Conservation (phyloP, 2,113 vertebrate species). For the Apodemus speciosus region DNA sequence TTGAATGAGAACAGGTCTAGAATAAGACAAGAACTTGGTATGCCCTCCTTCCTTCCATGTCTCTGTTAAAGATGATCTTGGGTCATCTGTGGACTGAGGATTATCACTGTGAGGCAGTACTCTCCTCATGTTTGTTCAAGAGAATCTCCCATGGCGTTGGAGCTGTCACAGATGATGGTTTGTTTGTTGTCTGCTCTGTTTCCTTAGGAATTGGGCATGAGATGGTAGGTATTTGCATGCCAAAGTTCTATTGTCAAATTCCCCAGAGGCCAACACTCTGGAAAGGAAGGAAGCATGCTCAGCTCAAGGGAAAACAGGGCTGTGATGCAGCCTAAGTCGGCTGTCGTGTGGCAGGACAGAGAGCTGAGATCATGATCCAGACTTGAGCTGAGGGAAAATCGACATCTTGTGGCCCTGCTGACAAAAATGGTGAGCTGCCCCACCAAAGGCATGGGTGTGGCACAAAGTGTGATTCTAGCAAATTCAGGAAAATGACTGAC, state of each 20-base stretch:
- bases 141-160: neutral
- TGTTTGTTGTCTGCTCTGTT: neutral
- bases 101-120: neutral
- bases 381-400: neutral
- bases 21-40: neutral
- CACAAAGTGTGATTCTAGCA: too few species aligned
- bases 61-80: neutral
- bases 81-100: neutral
- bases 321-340: neutral
- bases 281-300: neutral
- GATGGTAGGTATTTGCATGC: neutral
- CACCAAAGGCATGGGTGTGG: neutral
- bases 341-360: neutral
- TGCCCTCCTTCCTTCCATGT: neutral
- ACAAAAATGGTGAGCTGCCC: too few species aligned
- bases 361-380: neutral
- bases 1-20: slow-evolving; percentile 1
- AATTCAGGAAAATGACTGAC: neutral
- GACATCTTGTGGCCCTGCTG: neutral
- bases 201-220: neutral
- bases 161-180: neutral
- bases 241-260: neutral
- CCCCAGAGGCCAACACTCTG: too few species aligned
- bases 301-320: neutral
- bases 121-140: neutral